Evolutionary conservation across 1,140 invertebrate species (phyloP), one percentile per base, ranked within the genome.

Genomic region (Anthonomus grandis): DNA sequence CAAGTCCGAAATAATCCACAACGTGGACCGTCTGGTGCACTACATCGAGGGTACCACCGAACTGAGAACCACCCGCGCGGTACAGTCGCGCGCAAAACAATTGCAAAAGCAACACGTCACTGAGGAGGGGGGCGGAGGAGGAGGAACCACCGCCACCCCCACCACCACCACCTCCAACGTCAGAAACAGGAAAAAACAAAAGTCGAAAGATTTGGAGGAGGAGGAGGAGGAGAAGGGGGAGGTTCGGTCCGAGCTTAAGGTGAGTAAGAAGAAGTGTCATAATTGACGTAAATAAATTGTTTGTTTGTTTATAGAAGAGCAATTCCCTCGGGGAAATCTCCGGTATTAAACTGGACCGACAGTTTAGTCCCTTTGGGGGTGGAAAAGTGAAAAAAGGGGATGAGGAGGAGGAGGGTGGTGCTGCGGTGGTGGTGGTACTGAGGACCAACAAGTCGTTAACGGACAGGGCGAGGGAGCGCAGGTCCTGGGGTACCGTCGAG

Each of bases 291-390:
- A 45, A 24, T 37, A 50, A n/a, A 15, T 22, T 50, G 18, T 48
- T 18, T 48, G 8, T 50, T 12, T 19, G 13, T 34, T 64, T 82
- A 31, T 80, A 85, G 67, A 83, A 84, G 58, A 81, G 83, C 34
- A 82, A 83, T 63, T 86, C 83, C 9, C 69, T 87, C 25, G 86
- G 87, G 70, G 86, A 87, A 71, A 81, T 87, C 55, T 85, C 84
- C 2, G 82, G 81, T 47, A 83, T 81, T 10, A 86, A 82, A 72
- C 71, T 86, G 17, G 83, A 85, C 50, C 39, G 49, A 64, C 85
- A 87, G 67, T 72, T 72, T 31, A 50, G 47, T 47, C 49, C 51
- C 10, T 70, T 70, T 27, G 47, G 44, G 22, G 42, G 37, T 19
- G 19, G 38, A n/a, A 57, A 38, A 31, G 47, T 49, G 9, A 59